These are phyloP conservation scores for Cheilosia impressa DNA, from an alignment of 2,888 invertebrate species.

Conservation along the genomic window DNA sequence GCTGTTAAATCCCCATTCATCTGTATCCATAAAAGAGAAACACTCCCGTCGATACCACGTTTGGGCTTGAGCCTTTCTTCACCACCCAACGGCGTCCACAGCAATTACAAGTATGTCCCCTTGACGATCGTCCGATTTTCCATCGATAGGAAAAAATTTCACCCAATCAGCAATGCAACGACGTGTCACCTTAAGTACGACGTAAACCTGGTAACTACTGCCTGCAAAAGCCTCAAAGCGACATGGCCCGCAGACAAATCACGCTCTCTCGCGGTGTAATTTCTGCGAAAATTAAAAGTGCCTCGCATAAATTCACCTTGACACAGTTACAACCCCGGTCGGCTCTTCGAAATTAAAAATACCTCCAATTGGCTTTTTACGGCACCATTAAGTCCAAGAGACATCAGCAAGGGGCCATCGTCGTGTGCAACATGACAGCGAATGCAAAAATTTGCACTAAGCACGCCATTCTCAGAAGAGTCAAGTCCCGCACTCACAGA, in stretches of 20 bases:
- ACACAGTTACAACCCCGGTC: conserved; percentile 45
- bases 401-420: conserved; percentile 42
- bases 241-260: conserved; percentile 8
- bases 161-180: conserved; percentile 8
- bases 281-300: conserved; percentile 52
- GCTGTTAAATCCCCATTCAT: no score
- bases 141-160: neutral
- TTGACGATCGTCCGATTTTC: conserved; percentile 1
- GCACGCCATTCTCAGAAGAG: conserved; percentile 57
- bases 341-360: conserved; percentile 24
- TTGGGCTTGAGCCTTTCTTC: no score
- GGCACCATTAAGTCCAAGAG: conserved; percentile 45
- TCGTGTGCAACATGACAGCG: conserved; percentile 8
- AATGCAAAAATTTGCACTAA: conserved; percentile 66
- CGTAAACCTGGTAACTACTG: conserved; percentile 20
- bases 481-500: conserved; percentile 2
- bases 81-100: neutral
- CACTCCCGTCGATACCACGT: no score
- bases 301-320: conserved; percentile 66
- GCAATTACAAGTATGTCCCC: neutral
- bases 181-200: conserved; percentile 45
- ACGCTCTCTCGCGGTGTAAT: conserved; percentile 19
- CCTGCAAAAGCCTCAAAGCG: neutral
- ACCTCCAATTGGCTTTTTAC: conserved; percentile 61
- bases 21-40: no score